Percentiles rank a stretch among this genome's conserved stretches.
These are phyloP conservation scores for Entomobrya multifasciata DNA, from an alignment of 2,888 invertebrate species.

Conservation along the genomic window DNA sequence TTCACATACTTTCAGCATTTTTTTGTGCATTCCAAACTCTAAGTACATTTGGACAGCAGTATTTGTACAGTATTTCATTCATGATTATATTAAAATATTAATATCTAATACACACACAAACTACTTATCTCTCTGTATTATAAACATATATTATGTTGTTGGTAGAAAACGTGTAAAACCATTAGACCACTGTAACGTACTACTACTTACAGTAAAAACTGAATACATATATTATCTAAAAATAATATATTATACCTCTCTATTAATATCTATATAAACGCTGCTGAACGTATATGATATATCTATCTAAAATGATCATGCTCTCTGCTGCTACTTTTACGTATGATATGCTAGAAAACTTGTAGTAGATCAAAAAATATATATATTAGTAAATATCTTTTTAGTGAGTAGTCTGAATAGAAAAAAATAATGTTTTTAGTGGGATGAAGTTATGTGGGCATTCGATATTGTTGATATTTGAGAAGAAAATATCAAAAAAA, in stretches of 20 bases:
- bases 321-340: slow-evolving; percentile 45
- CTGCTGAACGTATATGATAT: slow-evolving; percentile 40
- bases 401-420: no score
- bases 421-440: not conserved
- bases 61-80: slow-evolving; percentile 27
- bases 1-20: not conserved
- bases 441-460: slow-evolving; percentile 17
- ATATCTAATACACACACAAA: not conserved
- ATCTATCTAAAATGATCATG: slow-evolving; percentile 36
- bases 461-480: no score
- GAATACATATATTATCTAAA: no score
- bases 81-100: slow-evolving; percentile 1
- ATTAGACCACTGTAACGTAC: slow-evolving; percentile 36
- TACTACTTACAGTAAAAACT: slow-evolving; percentile 40
- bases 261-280: not conserved
- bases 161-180: not conserved
- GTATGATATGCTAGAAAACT: slow-evolving; percentile 48
- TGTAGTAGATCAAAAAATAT: slow-evolving; percentile 31
- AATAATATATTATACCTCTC: no score
- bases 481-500: not conserved
- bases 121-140: not conserved
- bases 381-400: no score
- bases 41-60: not conserved
- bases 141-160: not conserved
- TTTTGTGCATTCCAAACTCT: not conserved